A percentile compares a stretch with the other conserved stretches of the same genome.
These are phyloP conservation scores for Oxycera nigricornis DNA, from an alignment of 2,888 invertebrate genomes.

Conservation along the genomic window DNA sequence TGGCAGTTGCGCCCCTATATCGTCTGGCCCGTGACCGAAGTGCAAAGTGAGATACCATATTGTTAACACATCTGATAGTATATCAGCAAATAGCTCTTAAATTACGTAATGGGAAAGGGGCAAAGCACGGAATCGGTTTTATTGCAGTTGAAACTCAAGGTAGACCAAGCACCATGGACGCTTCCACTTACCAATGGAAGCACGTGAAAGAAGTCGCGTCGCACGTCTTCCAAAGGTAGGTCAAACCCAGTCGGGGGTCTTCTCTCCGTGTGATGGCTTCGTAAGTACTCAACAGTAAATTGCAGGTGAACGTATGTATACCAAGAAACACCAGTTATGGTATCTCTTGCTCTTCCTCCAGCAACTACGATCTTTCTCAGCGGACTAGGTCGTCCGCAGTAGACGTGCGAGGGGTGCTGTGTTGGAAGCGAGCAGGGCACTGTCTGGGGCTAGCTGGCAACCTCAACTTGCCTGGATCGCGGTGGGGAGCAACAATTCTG, in stretches of 20 bases:
- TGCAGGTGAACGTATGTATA: not conserved
- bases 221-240: not conserved
- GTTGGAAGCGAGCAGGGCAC: not conserved
- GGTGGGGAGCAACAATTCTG: not conserved
- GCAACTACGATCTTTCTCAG: not conserved
- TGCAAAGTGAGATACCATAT: too few relatives aligned
- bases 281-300: not conserved
- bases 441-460: not conserved
- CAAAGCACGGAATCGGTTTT: not conserved
- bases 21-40: too few relatives aligned
- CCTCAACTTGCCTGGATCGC: not conserved
- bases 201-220: constrained; percentile 27
- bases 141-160: too few relatives aligned
- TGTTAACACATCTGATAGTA: not conserved
- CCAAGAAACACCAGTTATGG: not conserved
- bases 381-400: constrained; percentile 9
- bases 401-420: not conserved
- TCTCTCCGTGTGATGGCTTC: not conserved
- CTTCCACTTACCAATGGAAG: not conserved
- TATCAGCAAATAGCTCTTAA: not conserved
- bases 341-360: not conserved
- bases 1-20: too few relatives aligned
- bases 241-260: not conserved
- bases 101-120: not conserved
- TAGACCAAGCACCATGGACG: too few relatives aligned